These are phyloP conservation scores for Pseudolaguvia tuberculata DNA, from an alignment of 2,113 vertebrate species.

Conservation along the genomic window DNA sequence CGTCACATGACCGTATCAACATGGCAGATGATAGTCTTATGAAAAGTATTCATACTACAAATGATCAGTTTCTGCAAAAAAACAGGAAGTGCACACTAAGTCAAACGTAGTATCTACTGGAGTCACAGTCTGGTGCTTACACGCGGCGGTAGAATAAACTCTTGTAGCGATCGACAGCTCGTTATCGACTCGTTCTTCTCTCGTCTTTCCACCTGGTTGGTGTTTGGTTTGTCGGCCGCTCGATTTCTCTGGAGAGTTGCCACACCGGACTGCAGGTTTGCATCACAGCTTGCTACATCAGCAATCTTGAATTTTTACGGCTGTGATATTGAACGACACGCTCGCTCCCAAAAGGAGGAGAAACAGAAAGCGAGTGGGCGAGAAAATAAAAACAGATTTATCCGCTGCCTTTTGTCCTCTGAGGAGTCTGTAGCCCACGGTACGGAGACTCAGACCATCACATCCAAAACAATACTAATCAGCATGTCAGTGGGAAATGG, in stretches of 20 bases:
- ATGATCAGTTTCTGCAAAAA: too few relatives aligned
- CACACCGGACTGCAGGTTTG: neutral
- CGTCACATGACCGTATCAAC: too few relatives aligned
- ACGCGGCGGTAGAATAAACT: neutral
- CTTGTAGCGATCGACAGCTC: neutral
- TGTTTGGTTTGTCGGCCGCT: neutral
- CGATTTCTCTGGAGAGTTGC: neutral
- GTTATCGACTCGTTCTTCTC: neutral
- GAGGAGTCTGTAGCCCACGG: conserved; percentile 11
- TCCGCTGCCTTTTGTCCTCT: conserved; percentile 30
- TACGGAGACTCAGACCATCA: conserved; percentile 34
- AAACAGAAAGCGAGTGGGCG: conserved; percentile 12
- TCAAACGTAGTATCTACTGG: too few relatives aligned
- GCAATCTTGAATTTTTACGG: conserved; percentile 26
- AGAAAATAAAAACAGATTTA: conserved; percentile 31
- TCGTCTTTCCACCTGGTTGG: neutral
- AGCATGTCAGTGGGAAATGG: conserved; percentile 43
- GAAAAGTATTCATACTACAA: too few relatives aligned
- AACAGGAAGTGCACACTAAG: too few relatives aligned
- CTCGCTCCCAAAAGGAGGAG: neutral
- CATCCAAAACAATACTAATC: conserved; percentile 43
- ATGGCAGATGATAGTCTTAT: too few relatives aligned
- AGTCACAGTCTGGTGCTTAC: too few relatives aligned
- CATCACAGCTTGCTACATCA: conserved; percentile 36
- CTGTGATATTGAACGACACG: conserved; percentile 26